These are phyloP conservation scores for Agelas oroides DNA, from an alignment of 37 sponge, comb jelly and placozoan species.

Conservation along the genomic window DNA sequence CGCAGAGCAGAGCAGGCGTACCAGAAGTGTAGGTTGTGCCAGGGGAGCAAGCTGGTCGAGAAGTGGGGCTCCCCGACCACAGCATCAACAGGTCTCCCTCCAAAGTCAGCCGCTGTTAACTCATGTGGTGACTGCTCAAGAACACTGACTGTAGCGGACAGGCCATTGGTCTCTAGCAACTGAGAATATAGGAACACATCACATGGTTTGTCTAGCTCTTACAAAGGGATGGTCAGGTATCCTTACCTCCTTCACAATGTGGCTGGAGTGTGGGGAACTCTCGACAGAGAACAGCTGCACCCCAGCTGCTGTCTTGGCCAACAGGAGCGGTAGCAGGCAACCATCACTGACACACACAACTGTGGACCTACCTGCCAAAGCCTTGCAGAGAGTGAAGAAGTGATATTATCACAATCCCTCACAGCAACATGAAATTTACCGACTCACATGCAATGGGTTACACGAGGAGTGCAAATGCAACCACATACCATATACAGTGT, in stretches of 20 bases:
- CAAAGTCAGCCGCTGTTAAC: conserved; percentile 25
- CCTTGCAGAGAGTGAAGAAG: conserved; percentile 9
- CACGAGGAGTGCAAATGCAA: no score
- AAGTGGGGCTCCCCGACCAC: conserved; percentile 86
- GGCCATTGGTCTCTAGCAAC: conserved; percentile 33
- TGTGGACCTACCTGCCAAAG: conserved; percentile 24
- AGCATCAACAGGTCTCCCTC: conserved; percentile 31
- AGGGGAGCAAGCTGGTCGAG: conserved; percentile 66
- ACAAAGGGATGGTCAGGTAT: no score
- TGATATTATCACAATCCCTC: no score
- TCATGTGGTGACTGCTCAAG: conserved; percentile 22
- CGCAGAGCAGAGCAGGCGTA: conserved; percentile 46
- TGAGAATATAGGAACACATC: neutral
- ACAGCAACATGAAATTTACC: no score
- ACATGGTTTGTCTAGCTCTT: neutral
- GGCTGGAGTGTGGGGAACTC: conserved; percentile 24
- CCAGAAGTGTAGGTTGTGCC: conserved; percentile 88
- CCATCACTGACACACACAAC: conserved; percentile 68
- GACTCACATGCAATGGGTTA: no score
- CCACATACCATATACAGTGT: no score
- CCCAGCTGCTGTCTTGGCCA: neutral
- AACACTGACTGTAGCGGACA: conserved; percentile 7
- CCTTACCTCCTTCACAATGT: conserved; percentile 23
- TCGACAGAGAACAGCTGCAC: conserved; percentile 21
- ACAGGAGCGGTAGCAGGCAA: conserved; percentile 42